phyloP scores from a whole-genome alignment of 1,140 invertebrate genomes.

The Argopecten irradians region DNA sequence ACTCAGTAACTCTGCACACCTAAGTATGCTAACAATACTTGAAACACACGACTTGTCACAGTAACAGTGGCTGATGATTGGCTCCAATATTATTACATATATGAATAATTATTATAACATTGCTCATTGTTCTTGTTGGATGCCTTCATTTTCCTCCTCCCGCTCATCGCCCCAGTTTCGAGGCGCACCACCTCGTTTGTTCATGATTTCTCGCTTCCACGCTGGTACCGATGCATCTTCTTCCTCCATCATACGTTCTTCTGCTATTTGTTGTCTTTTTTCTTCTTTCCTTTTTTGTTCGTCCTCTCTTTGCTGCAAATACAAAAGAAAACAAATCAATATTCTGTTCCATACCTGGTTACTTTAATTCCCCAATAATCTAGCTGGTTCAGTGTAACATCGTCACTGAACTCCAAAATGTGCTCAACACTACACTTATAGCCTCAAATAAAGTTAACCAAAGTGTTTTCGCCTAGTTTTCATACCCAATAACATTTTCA shows the following conservation, averaged over 20 bases:
- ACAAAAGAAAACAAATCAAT: background rate
- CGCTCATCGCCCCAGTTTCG: slow-evolving; percentile 61
- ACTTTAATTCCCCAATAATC: background rate
- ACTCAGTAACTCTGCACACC: background rate
- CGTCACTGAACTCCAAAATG: too few relatives aligned
- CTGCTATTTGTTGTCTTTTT: slow-evolving; percentile 48
- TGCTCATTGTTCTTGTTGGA: background rate
- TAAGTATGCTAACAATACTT: background rate
- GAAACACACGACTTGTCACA: background rate
- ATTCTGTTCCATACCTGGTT: background rate
- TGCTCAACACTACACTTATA: too few relatives aligned
- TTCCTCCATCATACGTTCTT: slow-evolving; percentile 46
- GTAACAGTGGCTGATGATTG: background rate
- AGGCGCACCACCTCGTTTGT: slow-evolving; percentile 53
- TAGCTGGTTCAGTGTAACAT: too few relatives aligned
- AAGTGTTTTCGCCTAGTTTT: too few relatives aligned
- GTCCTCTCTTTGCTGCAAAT: slow-evolving; percentile 52
- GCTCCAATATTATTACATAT: background rate
- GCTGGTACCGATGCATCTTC: slow-evolving; percentile 52
- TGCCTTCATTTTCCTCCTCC: slow-evolving; percentile 47
- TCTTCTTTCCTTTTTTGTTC: slow-evolving; percentile 52
- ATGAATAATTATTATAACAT: background rate
- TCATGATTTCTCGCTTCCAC: slow-evolving; percentile 62
- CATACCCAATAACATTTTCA: too few relatives aligned
- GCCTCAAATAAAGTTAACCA: too few relatives aligned